These are phyloP conservation scores for Phrynosoma platyrhinos DNA, from an alignment of 2,113 vertebrate genomes.

Conservation along the genomic window DNA sequence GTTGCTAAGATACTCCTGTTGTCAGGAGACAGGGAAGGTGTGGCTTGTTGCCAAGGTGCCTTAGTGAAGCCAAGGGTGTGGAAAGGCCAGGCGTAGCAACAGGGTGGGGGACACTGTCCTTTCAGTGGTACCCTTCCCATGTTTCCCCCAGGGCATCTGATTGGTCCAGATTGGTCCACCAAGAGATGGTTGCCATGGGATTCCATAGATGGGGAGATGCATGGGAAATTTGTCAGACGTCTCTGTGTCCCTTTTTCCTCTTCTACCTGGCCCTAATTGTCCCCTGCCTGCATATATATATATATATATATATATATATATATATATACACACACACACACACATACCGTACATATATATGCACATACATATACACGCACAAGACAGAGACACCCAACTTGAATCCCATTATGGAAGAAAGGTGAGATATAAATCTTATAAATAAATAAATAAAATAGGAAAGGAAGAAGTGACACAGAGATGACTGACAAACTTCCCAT, in stretches of 20 bases:
- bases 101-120: background rate
- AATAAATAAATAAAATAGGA: too few relatives aligned
- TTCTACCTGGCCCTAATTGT: too few relatives aligned
- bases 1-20: constrained; percentile 33
- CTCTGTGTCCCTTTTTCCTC: background rate
- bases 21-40: constrained; percentile 28
- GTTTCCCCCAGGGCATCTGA: background rate
- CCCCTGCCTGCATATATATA: too few relatives aligned
- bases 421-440: too few relatives aligned
- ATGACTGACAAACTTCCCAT: background rate
- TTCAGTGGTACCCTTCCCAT: background rate
- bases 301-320: too few relatives aligned
- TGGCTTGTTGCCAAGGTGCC: constrained; percentile 28
- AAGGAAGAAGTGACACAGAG: background rate
- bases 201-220: background rate
- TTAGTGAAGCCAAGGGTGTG: background rate
- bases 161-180: background rate
- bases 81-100: background rate
- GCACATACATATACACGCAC: too few relatives aligned
- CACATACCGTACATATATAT: too few relatives aligned
- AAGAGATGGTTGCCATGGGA: constrained; percentile 9
- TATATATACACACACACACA: too few relatives aligned
- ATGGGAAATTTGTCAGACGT: background rate
- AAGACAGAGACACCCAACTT: too few relatives aligned
- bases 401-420: too few relatives aligned